Evolutionary conservation across 2,888 invertebrate species (phyloP), one percentile per base, ranked within the genome.

Genomic region (Smittia aterrima): DNA sequence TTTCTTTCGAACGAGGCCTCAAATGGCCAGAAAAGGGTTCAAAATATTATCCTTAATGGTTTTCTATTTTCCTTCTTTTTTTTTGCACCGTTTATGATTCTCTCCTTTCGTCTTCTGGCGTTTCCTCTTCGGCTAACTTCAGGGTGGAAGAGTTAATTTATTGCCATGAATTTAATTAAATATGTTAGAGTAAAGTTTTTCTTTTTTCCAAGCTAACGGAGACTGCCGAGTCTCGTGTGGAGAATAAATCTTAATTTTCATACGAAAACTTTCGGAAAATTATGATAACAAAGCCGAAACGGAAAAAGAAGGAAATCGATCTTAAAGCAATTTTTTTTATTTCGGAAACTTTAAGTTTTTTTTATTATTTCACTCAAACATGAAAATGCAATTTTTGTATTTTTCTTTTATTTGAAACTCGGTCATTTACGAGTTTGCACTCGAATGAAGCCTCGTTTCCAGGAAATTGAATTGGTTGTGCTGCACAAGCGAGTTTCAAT

Each of bases 121-220:
- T 38, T 38, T 38, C 18, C 3, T 47, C 18, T 47, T 47, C n/a
- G 2, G 18, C 4, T n/a, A 9, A 47, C 4, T 16, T 4, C 3
- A 11, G 53, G 32, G 3, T 32, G 32, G 9, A 32, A 13, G 18
- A 47, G 68, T 68, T 68, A 68, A 68, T 68, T 68, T 68, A 68
- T 68, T 47, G 47, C 68, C 47, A 68, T 68, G 68, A 68, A 47
- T 68, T 68, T 68, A 68, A 68, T 68, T 68, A 68, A 68, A 68
- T 47, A 41, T 53, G 68, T 66, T 66, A 64, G 16, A 27, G 25
- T 66, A 64, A 38, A 27, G 25, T 66, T 66, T 68, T 47, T 68
- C 2, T 13, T 66, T 53, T 38, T 11, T 9, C 6, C 11, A 38
- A 7, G 11, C 6, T 38, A 38, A 7, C 11, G 38, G n/a, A n/a